phyloP scores from a whole-genome alignment of 2,797 vertebrate species.

The Tamandua tetradactyla region DNA sequence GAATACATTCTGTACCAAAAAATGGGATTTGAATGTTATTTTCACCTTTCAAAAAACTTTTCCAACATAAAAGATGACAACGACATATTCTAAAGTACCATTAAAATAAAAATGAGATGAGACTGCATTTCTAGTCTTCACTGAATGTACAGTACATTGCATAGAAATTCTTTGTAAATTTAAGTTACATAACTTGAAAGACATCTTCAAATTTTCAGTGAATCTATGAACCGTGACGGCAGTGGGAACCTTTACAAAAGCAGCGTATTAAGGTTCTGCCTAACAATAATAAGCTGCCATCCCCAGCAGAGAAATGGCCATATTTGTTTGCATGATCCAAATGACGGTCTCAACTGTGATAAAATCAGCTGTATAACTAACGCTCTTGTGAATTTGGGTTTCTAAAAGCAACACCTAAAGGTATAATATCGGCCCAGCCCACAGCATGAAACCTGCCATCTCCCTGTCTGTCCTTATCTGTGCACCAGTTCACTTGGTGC shows the following conservation, averaged over 20 bases:
- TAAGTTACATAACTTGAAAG: slow-evolving; percentile 26
- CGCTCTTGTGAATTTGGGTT: slow-evolving; percentile 98
- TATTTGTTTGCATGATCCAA: background rate
- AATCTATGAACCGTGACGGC: background rate
- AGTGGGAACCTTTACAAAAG: background rate
- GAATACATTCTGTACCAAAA: background rate
- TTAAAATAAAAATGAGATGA: slow-evolving; percentile 73
- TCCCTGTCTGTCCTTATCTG: slow-evolving; percentile 97
- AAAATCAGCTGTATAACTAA: background rate
- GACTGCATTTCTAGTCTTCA: slow-evolving; percentile 66
- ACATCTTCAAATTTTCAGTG: background rate
- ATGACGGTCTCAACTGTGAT: background rate
- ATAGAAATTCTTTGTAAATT: background rate
- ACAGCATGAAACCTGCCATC: slow-evolving; percentile 98
- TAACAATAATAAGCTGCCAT: background rate
- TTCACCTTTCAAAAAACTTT: background rate
- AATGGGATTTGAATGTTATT: too few species aligned
- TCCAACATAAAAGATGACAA: background rate
- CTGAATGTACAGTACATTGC: background rate
- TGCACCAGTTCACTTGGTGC: slow-evolving; percentile 97
- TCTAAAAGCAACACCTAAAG: slow-evolving; percentile 99
- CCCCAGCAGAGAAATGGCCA: background rate
- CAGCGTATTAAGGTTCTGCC: background rate
- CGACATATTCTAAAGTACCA: background rate
- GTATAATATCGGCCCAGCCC: slow-evolving; percentile 99